Percentiles rank a stretch among this genome's conserved stretches.
Conservation (phyloP, 2,888 invertebrate genomes). For the Ophion slaviceki region DNA sequence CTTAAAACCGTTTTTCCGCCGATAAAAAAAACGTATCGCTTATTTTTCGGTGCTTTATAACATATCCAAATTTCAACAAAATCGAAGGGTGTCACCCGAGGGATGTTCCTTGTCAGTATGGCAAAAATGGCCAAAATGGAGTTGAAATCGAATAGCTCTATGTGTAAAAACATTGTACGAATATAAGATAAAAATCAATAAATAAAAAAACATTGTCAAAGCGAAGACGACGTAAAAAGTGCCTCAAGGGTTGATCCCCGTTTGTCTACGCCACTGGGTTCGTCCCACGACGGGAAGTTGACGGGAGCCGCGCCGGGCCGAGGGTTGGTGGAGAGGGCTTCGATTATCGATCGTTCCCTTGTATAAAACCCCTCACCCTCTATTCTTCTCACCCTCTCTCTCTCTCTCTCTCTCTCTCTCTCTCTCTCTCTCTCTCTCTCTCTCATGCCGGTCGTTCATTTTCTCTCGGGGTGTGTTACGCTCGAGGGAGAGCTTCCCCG, state of each 20-base stretch:
- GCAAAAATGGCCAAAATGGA: no score
- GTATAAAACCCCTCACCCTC: conserved; percentile 67
- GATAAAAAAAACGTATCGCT: no score
- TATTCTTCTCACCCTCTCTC: conserved; percentile 21
- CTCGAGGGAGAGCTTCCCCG: conserved; percentile 41
- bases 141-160: no score
- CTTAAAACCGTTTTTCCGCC: no score
- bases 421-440: conserved; percentile 24
- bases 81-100: no score
- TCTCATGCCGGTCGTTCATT: conserved; percentile 55
- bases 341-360: conserved; percentile 82
- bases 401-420: conserved; percentile 20
- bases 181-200: background rate
- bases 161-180: no score
- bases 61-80: no score
- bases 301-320: conserved; percentile 61
- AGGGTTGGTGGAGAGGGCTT: conserved; percentile 74
- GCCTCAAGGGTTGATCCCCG: conserved; percentile 51
- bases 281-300: conserved; percentile 65
- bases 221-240: background rate
- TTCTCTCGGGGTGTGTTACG: conserved; percentile 59
- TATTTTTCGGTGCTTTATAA: no score
- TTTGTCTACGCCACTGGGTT: conserved; percentile 62
- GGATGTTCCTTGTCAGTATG: no score
- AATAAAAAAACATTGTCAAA: background rate